Evolutionary conservation across 2,888 invertebrate genomes (phyloP), one percentile per base, ranked within the genome.

Genomic region (Ornithoptera alexandrae): DNA sequence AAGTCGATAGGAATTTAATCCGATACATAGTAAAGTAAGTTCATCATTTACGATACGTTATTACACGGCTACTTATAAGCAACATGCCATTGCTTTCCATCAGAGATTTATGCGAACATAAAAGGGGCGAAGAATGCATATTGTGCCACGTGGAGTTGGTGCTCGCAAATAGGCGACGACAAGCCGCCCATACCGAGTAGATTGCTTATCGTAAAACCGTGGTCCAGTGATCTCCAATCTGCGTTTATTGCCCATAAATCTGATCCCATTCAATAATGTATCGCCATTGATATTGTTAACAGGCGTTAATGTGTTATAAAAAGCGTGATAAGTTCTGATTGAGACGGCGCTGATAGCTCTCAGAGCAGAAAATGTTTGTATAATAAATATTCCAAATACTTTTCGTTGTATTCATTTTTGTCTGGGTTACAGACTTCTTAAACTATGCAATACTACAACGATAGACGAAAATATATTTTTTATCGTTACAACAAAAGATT

Each of bases 151-250:
- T 74, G 75, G 76, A 82, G 82, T 82, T 85, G 81, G 81, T 77
- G 79, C 76, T 79, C 76, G 79, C 84, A 81, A 84, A 87, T 84
- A 84, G 81, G 78, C 79, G 77, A 77, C 79, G 77, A 77, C 57
- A 63, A 20, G 46, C 75, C 78, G 78, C 77, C 79, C 82, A 83
- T 84, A 85, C 81, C 75, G 78, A 79, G 81, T 78, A 89, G 88
- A 92, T 92, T 91, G 89, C 88, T 85, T 84, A 86, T 90, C 91
- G 85, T 92, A 91, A 91, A 91, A 86, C 74, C 79, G 83, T 83
- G 86, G 86, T 87, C 88, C 85, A 82, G 82, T 85, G 90, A 90
- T 91, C 91, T 88, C 87, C 88, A 91, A 91, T 92, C 90, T 85
- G 81, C 77, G 82, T 91, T 92, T 90, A 92, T 86, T 74, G 86